Evolutionary conservation across 2,113 vertebrate genomes (phyloP), one percentile per base, ranked within the genome.

Genomic region (Apteryx owenii): DNA sequence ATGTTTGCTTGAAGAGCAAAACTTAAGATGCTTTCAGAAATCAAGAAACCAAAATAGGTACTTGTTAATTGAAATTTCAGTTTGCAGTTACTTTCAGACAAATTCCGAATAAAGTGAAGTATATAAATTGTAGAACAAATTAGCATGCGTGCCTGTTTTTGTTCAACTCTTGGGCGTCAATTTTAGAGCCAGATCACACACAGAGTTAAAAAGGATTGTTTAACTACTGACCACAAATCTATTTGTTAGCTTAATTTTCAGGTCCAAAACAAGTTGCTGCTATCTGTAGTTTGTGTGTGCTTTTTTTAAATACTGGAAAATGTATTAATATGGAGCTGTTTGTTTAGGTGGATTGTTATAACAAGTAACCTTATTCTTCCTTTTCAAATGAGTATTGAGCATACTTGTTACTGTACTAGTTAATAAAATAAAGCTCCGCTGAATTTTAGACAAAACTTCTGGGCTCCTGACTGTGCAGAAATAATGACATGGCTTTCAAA

Each of bases 221-320:
- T 40, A 81, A 33, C 75, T 7, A 12, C 18, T 79, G 38, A 51
- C 46, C 10, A 91, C 17, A 84, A 70, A 85, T 69, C 7, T 3
- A 12, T 76, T 87, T 76, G 16, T 60, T 83, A 88, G 38, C 23
- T 60, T 91, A 58, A 70, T 90, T 91, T 95, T 73, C 44, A 78
- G 28, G 17, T 80, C 33, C 33, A 13, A 33, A 66, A 25, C n/a
- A 77, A 62, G 4, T 62, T 91, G 13, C 31, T 94, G 73, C 29
- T 0, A 0, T 60, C n/a, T 54, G 12, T 70, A 84, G 46, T 51
- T 89, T 7, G 9, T 68, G 4, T 77, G 40, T 3, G 23, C 38
- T 69, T 85, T 33, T 38, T 42, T 85, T 18, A 85, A 54, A 70
- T 50, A 31, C 29, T 83, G 44, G 60, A 66, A 81, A 72, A 28